A percentile compares a stretch with the other conserved stretches of the same genome.
These are phyloP conservation scores for Acanthaster planci DNA, from an alignment of 35 echinoderm and acorn worm species.

Conservation along the genomic window DNA sequence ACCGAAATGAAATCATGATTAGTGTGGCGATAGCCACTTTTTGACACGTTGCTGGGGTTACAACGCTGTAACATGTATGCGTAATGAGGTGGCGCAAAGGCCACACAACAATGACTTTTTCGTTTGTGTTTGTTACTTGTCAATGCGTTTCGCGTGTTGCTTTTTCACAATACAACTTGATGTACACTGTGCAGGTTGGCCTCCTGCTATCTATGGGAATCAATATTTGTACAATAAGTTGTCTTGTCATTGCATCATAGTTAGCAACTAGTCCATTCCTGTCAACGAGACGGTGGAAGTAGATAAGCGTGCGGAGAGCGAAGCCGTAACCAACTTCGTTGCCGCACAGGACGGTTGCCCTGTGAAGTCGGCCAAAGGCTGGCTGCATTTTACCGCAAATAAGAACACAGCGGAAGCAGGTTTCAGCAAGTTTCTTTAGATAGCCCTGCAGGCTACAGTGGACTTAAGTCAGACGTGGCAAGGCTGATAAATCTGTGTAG, in stretches of 20 bases:
- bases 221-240: constrained; percentile 28
- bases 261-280: constrained; percentile 5
- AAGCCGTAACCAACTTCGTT: constrained; percentile 6
- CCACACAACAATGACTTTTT: background rate
- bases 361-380: background rate
- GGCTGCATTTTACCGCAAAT: too few species aligned
- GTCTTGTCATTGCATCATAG: constrained; percentile 21
- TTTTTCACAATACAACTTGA: constrained; percentile 11
- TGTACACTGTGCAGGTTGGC: background rate
- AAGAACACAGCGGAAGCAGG: too few species aligned
- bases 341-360: background rate
- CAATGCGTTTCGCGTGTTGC: background rate
- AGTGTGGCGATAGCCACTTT: too few species aligned
- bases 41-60: background rate
- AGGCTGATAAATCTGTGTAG: too few species aligned
- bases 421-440: too few species aligned
- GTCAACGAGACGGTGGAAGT: background rate
- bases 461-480: too few species aligned
- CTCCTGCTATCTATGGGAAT: background rate
- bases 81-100: constrained; percentile 1
- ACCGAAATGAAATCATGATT: too few species aligned
- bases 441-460: too few species aligned
- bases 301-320: background rate
- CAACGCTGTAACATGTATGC: constrained; percentile 21
- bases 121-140: background rate